These are phyloP conservation scores for Cnemophilus loriae DNA, from an alignment of 2,113 vertebrate genomes.

Conservation along the genomic window DNA sequence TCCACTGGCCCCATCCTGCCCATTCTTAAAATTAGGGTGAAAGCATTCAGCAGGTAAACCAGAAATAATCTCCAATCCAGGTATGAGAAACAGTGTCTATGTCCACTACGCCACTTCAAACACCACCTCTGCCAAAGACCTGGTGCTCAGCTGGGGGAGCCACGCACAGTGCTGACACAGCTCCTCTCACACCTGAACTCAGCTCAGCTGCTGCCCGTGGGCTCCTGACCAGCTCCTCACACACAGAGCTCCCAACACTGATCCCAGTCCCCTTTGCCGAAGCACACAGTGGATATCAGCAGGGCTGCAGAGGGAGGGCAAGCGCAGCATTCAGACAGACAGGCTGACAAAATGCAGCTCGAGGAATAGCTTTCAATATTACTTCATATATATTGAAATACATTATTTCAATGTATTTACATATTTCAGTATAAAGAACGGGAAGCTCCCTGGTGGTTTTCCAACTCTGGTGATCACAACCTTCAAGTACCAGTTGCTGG, in stretches of 20 bases:
- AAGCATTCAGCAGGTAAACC: not conserved
- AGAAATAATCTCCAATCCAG: not conserved
- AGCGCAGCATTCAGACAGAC: fast-evolving
- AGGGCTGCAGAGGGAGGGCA: not conserved
- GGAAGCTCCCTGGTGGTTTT: not conserved
- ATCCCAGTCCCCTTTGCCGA: not conserved
- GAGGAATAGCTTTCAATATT: not conserved
- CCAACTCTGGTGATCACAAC: not conserved
- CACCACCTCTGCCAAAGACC: not conserved
- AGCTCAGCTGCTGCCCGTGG: not conserved
- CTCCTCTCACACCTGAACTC: not conserved
- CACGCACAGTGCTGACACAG: fast-evolving
- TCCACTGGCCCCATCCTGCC: not conserved
- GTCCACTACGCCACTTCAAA: not conserved
- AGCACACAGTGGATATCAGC: not conserved
- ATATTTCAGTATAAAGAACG: not conserved
- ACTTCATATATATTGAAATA: not conserved
- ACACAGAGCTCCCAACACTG: not conserved
- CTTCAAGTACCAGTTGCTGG: not conserved
- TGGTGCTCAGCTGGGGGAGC: not conserved
- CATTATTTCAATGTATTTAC: not conserved
- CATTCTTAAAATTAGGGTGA: not conserved
- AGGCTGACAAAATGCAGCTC: not conserved
- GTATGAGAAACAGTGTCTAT: not conserved
- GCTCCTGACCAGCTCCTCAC: not conserved